Percentiles rank a stretch among this genome's conserved stretches.
These are phyloP conservation scores for Ypsolopha sequella DNA, from an alignment of 2,888 invertebrate genomes.

Conservation along the genomic window DNA sequence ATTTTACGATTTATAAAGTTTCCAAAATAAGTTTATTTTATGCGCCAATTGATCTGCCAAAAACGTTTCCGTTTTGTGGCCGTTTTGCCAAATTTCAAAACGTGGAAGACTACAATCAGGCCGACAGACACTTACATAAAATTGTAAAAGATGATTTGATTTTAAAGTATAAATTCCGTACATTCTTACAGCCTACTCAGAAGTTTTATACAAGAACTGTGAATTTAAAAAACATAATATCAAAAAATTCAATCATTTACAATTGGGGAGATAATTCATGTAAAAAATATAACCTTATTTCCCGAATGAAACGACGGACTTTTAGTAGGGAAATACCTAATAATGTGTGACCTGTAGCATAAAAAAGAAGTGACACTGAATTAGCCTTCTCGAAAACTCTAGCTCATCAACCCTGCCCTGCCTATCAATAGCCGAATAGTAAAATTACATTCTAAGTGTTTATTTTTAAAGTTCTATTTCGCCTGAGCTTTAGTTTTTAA, in stretches of 20 bases:
- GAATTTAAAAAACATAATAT: neutral
- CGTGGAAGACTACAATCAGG: neutral
- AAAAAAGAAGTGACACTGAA: neutral
- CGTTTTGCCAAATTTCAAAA: no score
- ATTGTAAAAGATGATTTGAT: neutral
- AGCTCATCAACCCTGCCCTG: neutral
- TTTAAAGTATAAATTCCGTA: neutral
- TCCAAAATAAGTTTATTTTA: neutral
- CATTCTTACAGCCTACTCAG: neutral
- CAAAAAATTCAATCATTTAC: slow-evolving; percentile 2
- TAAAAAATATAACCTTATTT: neutral
- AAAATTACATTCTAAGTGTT: neutral
- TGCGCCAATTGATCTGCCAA: neutral
- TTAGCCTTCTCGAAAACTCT: neutral
- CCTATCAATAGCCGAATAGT: no score
- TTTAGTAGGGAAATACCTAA: neutral
- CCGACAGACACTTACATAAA: no score
- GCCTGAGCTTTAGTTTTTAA: no score
- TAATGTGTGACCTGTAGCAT: neutral
- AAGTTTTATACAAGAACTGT: slow-evolving; percentile 4
- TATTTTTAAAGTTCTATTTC: neutral
- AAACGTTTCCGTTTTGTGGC: neutral
- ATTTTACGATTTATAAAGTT: neutral
- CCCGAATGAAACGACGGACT: neutral
- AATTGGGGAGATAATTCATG: neutral